phyloP scores from a whole-genome alignment of 2,797 vertebrate genomes.

The Pampus argenteus region DNA sequence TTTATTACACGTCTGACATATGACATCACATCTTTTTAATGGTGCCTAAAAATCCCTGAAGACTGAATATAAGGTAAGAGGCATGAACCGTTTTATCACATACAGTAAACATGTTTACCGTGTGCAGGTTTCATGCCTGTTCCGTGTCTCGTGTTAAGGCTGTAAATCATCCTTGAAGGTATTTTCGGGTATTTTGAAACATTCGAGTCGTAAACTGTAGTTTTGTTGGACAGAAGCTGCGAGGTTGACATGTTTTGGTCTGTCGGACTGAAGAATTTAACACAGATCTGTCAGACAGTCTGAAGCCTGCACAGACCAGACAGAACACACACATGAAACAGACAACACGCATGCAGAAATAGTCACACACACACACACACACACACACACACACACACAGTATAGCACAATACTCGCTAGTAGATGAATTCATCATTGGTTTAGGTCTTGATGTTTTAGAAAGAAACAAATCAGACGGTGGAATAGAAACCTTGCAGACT shows the following conservation, averaged over 20 bases:
- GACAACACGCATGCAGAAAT: conserved; percentile 19
- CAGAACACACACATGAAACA: conserved; percentile 47
- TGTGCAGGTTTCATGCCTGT: neutral
- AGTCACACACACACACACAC: neutral
- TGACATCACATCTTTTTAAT: too few species aligned
- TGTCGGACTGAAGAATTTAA: conserved; percentile 61
- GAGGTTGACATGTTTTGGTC: conserved; percentile 32
- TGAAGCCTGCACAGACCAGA: conserved; percentile 45
- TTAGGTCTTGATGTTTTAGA: fast-evolving
- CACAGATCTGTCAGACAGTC: conserved; percentile 44
- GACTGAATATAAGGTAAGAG: too few species aligned
- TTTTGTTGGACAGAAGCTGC: neutral
- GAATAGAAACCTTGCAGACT: conserved; percentile 94
- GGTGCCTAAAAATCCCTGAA: too few species aligned
- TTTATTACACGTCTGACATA: too few species aligned
- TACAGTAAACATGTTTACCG: conserved; percentile 39
- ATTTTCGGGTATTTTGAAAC: conserved; percentile 15
- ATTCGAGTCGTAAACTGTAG: neutral
- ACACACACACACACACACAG: neutral
- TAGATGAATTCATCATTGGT: too few species aligned
- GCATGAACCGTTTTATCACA: too few species aligned
- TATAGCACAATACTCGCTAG: too few species aligned
- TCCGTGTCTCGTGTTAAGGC: neutral
- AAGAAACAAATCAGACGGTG: conserved; percentile 2
- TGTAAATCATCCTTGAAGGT: neutral